Conservation (phyloP, 2,888 invertebrate species). For the Volucella inflata region DNA sequence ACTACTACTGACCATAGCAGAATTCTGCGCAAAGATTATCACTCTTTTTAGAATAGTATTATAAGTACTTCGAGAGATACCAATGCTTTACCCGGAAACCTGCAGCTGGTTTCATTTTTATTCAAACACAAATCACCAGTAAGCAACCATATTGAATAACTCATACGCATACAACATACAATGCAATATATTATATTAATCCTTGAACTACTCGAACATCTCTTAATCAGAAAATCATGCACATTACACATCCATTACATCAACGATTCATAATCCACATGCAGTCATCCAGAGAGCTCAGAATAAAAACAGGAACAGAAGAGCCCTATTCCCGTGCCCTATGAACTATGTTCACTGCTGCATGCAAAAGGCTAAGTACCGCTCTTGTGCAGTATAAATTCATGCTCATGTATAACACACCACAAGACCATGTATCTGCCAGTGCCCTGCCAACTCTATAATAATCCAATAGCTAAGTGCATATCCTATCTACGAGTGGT, state of each 20-base stretch:
- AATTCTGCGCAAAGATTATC: no score
- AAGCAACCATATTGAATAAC: no score
- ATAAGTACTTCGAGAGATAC: no score
- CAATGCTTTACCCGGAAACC: no score
- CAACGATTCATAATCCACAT: constrained; percentile 42
- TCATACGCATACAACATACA: neutral
- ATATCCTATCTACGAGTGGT: constrained; percentile 52
- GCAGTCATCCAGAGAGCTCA: neutral
- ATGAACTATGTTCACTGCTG: constrained; percentile 36
- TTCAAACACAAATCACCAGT: neutral
- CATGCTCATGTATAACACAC: constrained; percentile 31
- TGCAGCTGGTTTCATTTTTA: neutral
- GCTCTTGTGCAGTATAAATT: constrained; percentile 44
- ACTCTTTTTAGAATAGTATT: no score
- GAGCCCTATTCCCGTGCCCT: constrained; percentile 8
- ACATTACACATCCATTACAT: constrained; percentile 59
- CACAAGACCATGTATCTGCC: constrained; percentile 30
- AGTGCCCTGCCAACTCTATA: constrained; percentile 53
- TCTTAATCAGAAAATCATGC: constrained; percentile 17
- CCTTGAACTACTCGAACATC: constrained; percentile 19
- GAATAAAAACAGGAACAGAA: neutral
- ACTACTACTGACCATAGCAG: no score
- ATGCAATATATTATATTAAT: constrained; percentile 3
- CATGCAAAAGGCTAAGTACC: constrained; percentile 49
- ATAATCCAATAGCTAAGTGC: constrained; percentile 70